phyloP scores from a whole-genome alignment of 2,113 vertebrate genomes.

The Laticauda colubrina region DNA sequence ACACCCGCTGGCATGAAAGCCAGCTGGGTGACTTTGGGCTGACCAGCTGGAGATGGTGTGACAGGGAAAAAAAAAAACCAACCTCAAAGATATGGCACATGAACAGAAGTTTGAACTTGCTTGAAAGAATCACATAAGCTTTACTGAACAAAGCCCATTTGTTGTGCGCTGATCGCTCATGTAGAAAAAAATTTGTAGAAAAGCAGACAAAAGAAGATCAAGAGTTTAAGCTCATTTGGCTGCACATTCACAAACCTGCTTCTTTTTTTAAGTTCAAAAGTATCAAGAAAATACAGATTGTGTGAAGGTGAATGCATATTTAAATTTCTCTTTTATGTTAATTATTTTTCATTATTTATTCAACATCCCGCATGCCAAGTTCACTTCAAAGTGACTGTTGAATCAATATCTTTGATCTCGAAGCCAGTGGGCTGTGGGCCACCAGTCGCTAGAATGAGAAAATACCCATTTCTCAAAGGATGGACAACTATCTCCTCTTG shows the following conservation, averaged over 20 bases:
- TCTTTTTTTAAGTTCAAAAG: not conserved
- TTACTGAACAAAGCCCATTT: not conserved
- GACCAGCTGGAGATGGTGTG: not conserved
- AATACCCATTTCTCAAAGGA: conserved; percentile 2
- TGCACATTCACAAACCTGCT: too few species aligned
- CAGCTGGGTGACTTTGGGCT: not conserved
- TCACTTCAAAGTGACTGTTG: conserved; percentile 21
- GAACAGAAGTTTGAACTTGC: not conserved
- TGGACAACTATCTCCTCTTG: not conserved
- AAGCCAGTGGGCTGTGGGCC: conserved; percentile 9
- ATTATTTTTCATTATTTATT: conserved; percentile 19
- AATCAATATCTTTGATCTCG: conserved; percentile 14
- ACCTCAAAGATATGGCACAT: not conserved
- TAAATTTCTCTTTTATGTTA: conserved; percentile 19
- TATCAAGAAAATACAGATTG: not conserved
- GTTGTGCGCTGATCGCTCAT: not conserved
- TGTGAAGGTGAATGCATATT: conserved; percentile 8
- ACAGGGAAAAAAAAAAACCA: not conserved
- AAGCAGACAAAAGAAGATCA: not conserved
- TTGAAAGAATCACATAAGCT: not conserved
- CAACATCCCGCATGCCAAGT: not conserved
- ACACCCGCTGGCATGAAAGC: not conserved
- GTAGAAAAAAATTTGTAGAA: not conserved
- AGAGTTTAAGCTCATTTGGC: not conserved
- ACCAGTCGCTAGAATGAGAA: not conserved